Percentiles rank a stretch among this genome's conserved stretches.
Conservation (phyloP, 2,888 invertebrate genomes). For the Coenonympha arcania region DNA sequence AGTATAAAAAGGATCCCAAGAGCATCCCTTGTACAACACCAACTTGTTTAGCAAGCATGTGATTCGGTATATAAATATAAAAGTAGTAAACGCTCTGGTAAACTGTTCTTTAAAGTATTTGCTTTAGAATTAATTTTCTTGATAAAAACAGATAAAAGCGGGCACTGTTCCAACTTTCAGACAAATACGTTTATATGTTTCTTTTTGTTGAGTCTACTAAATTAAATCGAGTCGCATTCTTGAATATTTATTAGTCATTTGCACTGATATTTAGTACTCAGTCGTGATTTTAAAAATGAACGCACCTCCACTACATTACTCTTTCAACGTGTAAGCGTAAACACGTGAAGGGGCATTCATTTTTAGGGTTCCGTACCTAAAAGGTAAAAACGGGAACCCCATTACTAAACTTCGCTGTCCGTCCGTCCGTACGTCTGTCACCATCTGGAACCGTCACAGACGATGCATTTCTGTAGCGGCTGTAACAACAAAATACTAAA, state of each 20-base stretch:
- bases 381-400: no score
- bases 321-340: no score
- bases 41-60: background rate
- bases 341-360: no score
- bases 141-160: slow-evolving; percentile 20
- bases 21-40: background rate
- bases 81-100: background rate
- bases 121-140: slow-evolving; percentile 16
- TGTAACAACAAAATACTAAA: no score
- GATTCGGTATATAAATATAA: background rate
- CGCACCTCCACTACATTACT: no score
- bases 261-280: no score
- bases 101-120: slow-evolving; percentile 17
- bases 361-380: no score
- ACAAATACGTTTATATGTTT: slow-evolving; percentile 12
- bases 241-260: slow-evolving; percentile 8
- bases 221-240: slow-evolving; percentile 11
- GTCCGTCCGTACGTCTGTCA: no score
- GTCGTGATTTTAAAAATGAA: no score
- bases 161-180: slow-evolving; percentile 21
- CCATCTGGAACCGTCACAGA: no score
- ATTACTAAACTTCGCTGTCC: no score
- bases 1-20: background rate
- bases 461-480: no score
- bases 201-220: slow-evolving; percentile 10